phyloP scores from a whole-genome alignment of 2,888 invertebrate genomes.

The Acronicta alni region DNA sequence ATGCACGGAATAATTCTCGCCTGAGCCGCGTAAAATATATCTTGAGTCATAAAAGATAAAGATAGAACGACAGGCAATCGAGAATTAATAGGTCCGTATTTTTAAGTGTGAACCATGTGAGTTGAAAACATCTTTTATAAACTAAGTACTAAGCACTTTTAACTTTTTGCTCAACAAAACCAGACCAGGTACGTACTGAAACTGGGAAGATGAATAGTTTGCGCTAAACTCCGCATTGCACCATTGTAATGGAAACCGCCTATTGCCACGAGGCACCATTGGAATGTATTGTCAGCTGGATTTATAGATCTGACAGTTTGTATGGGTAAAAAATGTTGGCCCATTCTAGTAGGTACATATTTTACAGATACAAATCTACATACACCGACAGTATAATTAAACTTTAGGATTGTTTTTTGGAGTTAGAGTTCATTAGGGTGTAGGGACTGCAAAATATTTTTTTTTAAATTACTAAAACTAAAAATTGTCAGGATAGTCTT shows the following conservation, averaged over 20 bases:
- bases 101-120: neutral
- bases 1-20: neutral
- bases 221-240: conserved; percentile 54
- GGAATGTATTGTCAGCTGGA: conserved; percentile 36
- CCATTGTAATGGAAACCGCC: conserved; percentile 43
- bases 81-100: neutral
- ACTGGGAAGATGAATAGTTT: conserved; percentile 38
- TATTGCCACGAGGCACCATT: conserved; percentile 42
- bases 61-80: neutral
- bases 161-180: conserved; percentile 29
- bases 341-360: neutral
- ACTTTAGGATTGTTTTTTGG: neutral
- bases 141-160: conserved; percentile 19
- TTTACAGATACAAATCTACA: neutral
- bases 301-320: conserved; percentile 40
- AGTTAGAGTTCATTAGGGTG: no score
- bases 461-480: no score
- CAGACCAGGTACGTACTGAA: conserved; percentile 6
- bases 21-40: neutral
- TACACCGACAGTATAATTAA: neutral
- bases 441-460: no score
- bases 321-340: conserved; percentile 16
- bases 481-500: no score
- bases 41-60: neutral
- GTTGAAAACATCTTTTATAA: conserved; percentile 2